phyloP scores from a whole-genome alignment of 2,113 vertebrate species.

The Sinocyclocheilus rhinocerous region DNA sequence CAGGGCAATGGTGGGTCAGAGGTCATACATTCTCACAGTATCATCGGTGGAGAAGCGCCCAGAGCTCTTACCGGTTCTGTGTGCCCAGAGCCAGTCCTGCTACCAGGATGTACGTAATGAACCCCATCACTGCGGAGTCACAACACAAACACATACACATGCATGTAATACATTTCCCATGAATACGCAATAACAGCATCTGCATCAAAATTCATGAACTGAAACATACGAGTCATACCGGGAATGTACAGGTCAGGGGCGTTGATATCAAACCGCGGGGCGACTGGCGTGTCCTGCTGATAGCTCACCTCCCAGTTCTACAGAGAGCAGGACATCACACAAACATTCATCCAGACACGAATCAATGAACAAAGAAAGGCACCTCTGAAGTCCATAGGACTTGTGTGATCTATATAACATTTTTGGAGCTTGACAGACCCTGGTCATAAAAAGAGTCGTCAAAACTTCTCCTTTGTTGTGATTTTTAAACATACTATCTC shows the following conservation, averaged over 20 bases:
- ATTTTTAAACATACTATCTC: no score
- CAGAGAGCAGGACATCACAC: constrained; percentile 18
- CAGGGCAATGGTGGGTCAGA: not conserved
- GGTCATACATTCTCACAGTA: not conserved
- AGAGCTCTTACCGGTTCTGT: constrained; percentile 82
- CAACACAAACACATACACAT: not conserved
- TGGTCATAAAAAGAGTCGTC: not conserved
- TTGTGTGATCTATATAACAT: not conserved
- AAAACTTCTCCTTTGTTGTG: not conserved
- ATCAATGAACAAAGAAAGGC: no score
- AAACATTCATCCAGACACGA: constrained; percentile 6
- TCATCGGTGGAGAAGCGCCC: not conserved
- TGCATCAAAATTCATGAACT: no score
- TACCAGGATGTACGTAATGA: constrained; percentile 90
- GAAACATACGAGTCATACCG: constrained; percentile 61
- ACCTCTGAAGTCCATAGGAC: no score
- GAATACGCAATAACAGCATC: no score
- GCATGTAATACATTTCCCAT: not conserved
- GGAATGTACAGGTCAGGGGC: constrained; percentile 94
- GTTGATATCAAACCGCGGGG: constrained; percentile 89
- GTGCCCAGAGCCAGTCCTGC: constrained; percentile 90
- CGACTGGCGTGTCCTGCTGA: constrained; percentile 88
- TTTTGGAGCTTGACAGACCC: not conserved
- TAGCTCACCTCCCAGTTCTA: constrained; percentile 93
- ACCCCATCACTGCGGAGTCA: constrained; percentile 80